phyloP scores from a whole-genome alignment of 2,888 invertebrate species.

The Drosophila silvestris region DNA sequence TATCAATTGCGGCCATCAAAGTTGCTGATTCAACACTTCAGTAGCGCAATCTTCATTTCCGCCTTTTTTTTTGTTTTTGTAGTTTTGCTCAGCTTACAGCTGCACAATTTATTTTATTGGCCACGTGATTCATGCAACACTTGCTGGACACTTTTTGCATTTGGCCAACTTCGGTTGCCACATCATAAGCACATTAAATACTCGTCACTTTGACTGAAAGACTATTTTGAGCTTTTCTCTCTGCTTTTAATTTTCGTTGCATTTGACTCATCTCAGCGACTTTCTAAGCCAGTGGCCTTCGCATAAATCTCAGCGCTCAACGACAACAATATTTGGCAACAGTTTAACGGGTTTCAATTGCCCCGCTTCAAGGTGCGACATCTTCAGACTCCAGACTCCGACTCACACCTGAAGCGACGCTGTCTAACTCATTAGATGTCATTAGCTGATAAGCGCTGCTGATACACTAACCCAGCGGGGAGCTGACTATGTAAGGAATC shows the following conservation, averaged over 20 bases:
- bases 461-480: slow-evolving; percentile 40
- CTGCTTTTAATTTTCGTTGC: background rate
- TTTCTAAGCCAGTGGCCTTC: slow-evolving; percentile 61
- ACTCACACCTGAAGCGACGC: slow-evolving; percentile 61
- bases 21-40: slow-evolving; percentile 68
- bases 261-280: slow-evolving; percentile 64
- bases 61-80: slow-evolving; percentile 21
- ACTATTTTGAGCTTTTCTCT: background rate
- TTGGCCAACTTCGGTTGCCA: slow-evolving; percentile 38
- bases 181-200: slow-evolving; percentile 21
- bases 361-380: slow-evolving; percentile 62
- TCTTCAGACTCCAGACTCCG: slow-evolving; percentile 5
- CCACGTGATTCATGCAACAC: slow-evolving; percentile 52
- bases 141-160: slow-evolving; percentile 18
- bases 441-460: slow-evolving; percentile 68
- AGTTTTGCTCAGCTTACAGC: background rate
- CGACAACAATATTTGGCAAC: slow-evolving; percentile 70
- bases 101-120: slow-evolving; percentile 39
- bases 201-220: slow-evolving; percentile 20
- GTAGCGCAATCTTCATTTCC: slow-evolving; percentile 71
- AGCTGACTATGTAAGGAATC: background rate
- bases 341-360: slow-evolving; percentile 73
- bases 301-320: slow-evolving; percentile 33
- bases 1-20: slow-evolving; percentile 58
- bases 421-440: slow-evolving; percentile 81